Evolutionary conservation across 2,113 vertebrate species (phyloP).

Genomic region (Petroica traversi): DNA sequence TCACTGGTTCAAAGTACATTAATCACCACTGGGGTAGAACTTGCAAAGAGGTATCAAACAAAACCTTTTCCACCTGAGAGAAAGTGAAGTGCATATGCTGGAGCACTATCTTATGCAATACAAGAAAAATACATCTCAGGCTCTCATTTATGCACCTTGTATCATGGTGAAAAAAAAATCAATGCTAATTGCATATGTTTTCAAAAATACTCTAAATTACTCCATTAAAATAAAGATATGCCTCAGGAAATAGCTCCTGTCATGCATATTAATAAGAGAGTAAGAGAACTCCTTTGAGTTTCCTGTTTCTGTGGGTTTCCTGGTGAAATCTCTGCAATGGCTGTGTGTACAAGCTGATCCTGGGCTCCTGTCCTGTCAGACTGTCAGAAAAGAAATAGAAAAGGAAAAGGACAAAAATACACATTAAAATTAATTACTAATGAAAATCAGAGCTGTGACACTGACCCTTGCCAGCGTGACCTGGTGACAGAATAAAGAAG

Average conservation of each 20-base stretch:
- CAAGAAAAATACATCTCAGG: neutral
- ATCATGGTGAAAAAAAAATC: neutral
- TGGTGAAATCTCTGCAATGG: neutral
- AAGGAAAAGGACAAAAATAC: neutral
- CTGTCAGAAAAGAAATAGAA: neutral
- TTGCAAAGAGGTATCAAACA: neutral
- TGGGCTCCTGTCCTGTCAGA: neutral
- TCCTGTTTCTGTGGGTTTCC: neutral
- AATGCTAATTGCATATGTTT: neutral
- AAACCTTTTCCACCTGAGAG: neutral
- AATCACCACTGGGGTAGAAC: neutral
- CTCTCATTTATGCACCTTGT: neutral
- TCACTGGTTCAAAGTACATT: neutral
- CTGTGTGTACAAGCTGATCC: neutral
- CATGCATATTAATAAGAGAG: neutral
- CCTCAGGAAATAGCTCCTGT: neutral
- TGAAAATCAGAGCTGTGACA: neutral
- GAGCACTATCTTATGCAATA: neutral
- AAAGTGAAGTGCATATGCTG: neutral
- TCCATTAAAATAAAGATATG: neutral
- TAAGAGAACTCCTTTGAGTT: neutral
- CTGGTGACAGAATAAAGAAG: neutral
- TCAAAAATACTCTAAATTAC: constrained; percentile 13
- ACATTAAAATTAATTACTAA: neutral
- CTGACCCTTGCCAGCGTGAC: neutral